Evolutionary conservation across 2,797 vertebrate genomes (phyloP).

Genomic region (Taenioides sp.): DNA sequence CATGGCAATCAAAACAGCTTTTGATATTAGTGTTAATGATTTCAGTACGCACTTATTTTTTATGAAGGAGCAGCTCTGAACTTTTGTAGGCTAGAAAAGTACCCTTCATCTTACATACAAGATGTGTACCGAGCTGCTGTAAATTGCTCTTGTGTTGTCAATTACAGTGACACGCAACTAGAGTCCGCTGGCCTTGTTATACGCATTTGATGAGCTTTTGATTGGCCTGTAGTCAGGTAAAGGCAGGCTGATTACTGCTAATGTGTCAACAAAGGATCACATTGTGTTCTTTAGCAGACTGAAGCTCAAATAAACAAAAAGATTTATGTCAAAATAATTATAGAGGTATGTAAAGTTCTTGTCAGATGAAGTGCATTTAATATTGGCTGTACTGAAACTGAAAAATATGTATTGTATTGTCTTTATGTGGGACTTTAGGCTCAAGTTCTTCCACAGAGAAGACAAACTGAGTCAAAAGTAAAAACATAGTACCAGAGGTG

Average conservation of each 20-base stretch:
- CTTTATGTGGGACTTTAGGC: too few relatives aligned
- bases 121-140: background rate
- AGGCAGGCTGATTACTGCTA: background rate
- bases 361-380: background rate
- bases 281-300: background rate
- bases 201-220: background rate
- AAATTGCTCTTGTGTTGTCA: slow-evolving; percentile 1
- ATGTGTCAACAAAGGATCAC: background rate
- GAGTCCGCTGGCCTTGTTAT: background rate
- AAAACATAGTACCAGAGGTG: too few relatives aligned
- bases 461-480: background rate
- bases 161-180: background rate
- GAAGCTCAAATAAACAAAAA: background rate
- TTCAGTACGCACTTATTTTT: background rate
- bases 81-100: background rate
- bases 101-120: background rate
- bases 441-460: background rate
- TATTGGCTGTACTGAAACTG: background rate
- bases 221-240: background rate
- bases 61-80: background rate
- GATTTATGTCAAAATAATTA: background rate
- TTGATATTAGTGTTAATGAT: background rate
- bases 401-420: too few relatives aligned
- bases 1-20: background rate
- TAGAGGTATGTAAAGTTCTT: background rate